phyloP scores from a whole-genome alignment of 2,888 invertebrate species.

The Drosophila acutilabella region DNA sequence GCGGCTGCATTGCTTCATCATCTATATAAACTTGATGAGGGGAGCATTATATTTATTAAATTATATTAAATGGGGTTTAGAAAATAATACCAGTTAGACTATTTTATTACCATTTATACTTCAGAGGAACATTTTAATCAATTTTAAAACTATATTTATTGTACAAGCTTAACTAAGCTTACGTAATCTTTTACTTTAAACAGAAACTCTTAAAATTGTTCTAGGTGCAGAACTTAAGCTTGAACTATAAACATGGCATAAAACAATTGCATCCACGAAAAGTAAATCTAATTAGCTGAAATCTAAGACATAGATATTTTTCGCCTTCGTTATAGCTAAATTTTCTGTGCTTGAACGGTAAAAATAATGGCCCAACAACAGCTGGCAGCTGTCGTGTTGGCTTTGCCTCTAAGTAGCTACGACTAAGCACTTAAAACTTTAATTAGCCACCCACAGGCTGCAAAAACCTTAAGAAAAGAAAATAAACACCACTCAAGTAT shows the following conservation, averaged over 20 bases:
- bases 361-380: slow-evolving; percentile 50
- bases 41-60: slow-evolving; percentile 2
- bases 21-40: slow-evolving; percentile 1
- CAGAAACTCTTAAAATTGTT: slow-evolving; percentile 4
- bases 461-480: background rate
- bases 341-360: slow-evolving; percentile 32
- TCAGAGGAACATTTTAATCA: too few species aligned
- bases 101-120: too few species aligned
- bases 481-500: slow-evolving; percentile 2
- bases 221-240: background rate
- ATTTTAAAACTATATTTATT: too few species aligned
- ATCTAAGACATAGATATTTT: slow-evolving; percentile 49
- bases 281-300: slow-evolving; percentile 54
- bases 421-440: slow-evolving; percentile 70
- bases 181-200: background rate
- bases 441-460: slow-evolving; percentile 57
- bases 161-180: too few species aligned
- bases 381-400: slow-evolving; percentile 41
- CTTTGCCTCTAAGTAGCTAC: slow-evolving; percentile 36
- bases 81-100: background rate
- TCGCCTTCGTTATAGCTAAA: slow-evolving; percentile 18
- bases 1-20: slow-evolving; percentile 25
- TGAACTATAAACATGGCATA: slow-evolving; percentile 2
- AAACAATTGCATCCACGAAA: slow-evolving; percentile 16
- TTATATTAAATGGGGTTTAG: slow-evolving; percentile 8